Percentiles rank a stretch among this genome's conserved stretches.
These are phyloP conservation scores for Metallyticus violacea DNA, from an alignment of 2,888 invertebrate species.

Conservation along the genomic window DNA sequence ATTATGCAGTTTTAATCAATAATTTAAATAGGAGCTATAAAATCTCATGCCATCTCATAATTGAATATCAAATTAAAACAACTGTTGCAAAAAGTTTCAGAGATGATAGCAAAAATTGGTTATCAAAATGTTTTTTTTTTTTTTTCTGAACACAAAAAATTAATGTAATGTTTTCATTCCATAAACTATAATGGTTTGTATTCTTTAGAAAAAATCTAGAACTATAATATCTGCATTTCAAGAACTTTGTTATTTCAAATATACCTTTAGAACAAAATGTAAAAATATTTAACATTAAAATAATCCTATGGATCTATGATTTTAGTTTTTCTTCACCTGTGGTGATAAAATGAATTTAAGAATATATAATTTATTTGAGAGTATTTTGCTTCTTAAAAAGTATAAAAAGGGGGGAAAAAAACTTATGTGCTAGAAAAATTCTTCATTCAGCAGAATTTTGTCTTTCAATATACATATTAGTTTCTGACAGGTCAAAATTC, in stretches of 20 bases:
- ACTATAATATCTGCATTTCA: too few species aligned
- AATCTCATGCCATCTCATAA: background rate
- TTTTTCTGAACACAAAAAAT: too few species aligned
- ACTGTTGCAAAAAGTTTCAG: background rate
- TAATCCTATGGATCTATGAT: background rate
- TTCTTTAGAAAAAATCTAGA: too few species aligned
- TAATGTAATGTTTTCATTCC: too few species aligned
- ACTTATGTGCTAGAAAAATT: background rate
- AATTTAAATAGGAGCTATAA: background rate
- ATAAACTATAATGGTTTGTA: too few species aligned
- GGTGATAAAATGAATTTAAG: background rate
- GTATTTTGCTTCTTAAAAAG: background rate
- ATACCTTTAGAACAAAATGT: too few species aligned
- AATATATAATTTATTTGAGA: background rate
- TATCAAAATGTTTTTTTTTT: too few species aligned
- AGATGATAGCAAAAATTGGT: background rate
- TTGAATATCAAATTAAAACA: background rate
- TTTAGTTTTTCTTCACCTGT: background rate
- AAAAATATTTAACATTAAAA: background rate
- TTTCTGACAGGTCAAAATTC: background rate
- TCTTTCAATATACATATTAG: background rate
- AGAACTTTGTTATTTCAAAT: too few species aligned
- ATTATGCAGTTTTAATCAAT: background rate
- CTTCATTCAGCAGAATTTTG: background rate
- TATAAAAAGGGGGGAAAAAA: too few species aligned